A percentile compares a stretch with the other conserved stretches of the same genome.
Evolutionary conservation across 2,113 vertebrate genomes (phyloP).

Genomic region (Conger conger): DNA sequence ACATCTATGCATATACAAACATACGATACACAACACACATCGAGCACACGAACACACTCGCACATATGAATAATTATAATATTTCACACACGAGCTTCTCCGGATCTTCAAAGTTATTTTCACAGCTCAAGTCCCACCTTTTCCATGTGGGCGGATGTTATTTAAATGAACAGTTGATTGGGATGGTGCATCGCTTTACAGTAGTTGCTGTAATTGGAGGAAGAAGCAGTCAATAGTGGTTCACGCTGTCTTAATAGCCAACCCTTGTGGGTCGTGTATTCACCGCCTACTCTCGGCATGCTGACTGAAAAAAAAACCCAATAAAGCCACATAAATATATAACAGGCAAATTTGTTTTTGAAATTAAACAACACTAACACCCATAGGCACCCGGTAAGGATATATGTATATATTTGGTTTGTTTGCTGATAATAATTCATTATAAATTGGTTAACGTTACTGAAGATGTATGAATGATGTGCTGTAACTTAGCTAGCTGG

Average conservation of each 20-base stretch:
- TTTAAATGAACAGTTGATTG: not conserved
- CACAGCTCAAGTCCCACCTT: slow-evolving; percentile 1
- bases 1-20: no score
- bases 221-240: slow-evolving; percentile 13
- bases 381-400: slow-evolving; percentile 38
- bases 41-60: no score
- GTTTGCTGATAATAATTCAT: not conserved
- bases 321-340: slow-evolving; percentile 36
- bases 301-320: slow-evolving; percentile 29
- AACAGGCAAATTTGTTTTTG: slow-evolving; percentile 10
- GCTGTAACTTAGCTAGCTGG: not conserved
- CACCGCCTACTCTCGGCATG: slow-evolving; percentile 34
- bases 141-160: slow-evolving; percentile 10
- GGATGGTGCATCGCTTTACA: not conserved
- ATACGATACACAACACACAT: not conserved
- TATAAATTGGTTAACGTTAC: not conserved
- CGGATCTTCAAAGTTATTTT: not conserved
- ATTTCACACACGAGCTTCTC: not conserved
- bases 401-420: slow-evolving; percentile 26
- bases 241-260: slow-evolving; percentile 4
- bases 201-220: slow-evolving; percentile 10
- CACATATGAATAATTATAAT: no score
- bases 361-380: slow-evolving; percentile 30
- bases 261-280: slow-evolving; percentile 30
- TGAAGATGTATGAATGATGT: slow-evolving; percentile 5